A percentile compares a stretch with the other conserved stretches of the same genome.
phyloP scores from a whole-genome alignment of 1,140 invertebrate genomes.

The Caenorhabditis briggsae region DNA sequence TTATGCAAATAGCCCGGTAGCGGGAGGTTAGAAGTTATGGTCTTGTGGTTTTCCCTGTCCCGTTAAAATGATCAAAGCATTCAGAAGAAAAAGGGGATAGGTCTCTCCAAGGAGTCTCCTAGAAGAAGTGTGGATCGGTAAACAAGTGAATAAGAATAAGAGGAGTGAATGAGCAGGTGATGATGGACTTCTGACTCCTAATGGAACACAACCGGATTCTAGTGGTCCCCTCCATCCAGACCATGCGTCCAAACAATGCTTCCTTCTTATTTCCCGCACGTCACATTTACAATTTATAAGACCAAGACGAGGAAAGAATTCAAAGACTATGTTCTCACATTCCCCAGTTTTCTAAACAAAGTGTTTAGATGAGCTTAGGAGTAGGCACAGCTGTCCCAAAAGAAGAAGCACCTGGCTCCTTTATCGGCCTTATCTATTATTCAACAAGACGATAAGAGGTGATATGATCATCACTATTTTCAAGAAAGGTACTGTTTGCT shows the following conservation, averaged over 20 bases:
- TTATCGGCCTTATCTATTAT: conserved; percentile 21
- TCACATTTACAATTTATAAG: conserved; percentile 55
- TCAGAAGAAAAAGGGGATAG: not conserved
- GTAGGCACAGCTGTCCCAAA: not conserved
- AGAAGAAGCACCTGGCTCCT: not conserved
- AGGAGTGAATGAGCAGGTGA: conserved; percentile 12
- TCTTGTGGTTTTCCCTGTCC: not conserved
- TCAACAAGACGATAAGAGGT: not conserved
- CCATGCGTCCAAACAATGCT: conserved; percentile 17
- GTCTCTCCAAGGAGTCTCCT: not conserved
- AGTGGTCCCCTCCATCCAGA: conserved; percentile 7
- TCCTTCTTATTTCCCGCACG: not conserved
- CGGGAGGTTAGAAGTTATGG: not conserved
- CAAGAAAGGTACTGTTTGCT: not conserved
- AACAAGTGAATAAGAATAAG: conserved; percentile 31
- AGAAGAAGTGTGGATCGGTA: conserved; percentile 29
- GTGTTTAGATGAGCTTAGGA: conserved; percentile 4
- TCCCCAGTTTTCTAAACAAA: conserved; percentile 37
- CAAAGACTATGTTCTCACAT: conserved; percentile 47
- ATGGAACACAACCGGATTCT: conserved; percentile 39
- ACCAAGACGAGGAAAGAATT: conserved; percentile 5
- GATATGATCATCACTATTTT: conserved; percentile 15
- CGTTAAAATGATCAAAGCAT: conserved; percentile 46
- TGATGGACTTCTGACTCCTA: conserved; percentile 8
- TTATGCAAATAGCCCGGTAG: conserved; percentile 38